phyloP scores from a whole-genome alignment of 2,797 vertebrate species.

The Xenops minutus region DNA sequence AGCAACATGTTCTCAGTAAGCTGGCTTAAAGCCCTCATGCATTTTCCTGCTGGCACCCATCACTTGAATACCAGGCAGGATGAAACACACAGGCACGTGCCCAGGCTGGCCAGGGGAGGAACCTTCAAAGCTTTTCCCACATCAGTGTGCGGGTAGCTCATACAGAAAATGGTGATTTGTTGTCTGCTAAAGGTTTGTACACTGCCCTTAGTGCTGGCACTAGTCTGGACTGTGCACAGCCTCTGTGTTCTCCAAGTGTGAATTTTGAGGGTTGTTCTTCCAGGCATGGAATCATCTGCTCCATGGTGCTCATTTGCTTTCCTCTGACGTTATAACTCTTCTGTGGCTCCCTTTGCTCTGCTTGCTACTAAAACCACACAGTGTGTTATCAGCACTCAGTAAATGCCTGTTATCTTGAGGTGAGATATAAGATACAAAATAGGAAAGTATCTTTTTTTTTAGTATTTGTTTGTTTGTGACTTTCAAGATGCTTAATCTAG shows the following conservation, averaged over 20 bases:
- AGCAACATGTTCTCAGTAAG: background rate
- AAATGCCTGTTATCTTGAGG: background rate
- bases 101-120: background rate
- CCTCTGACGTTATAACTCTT: background rate
- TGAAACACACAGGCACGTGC: background rate
- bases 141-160: fast-evolving
- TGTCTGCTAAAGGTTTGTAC: background rate
- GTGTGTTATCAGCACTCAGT: background rate
- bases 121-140: background rate
- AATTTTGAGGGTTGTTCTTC: background rate
- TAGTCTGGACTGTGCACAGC: background rate
- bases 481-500: background rate
- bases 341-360: background rate
- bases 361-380: background rate
- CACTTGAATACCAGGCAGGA: background rate
- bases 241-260: background rate
- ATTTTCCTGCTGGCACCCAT: background rate
- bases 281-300: background rate
- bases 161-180: background rate
- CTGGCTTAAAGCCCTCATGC: background rate
- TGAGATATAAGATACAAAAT: background rate
- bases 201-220: background rate
- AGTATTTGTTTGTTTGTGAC: background rate
- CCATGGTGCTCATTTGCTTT: background rate
- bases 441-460: background rate